A percentile compares a stretch with the other conserved stretches of the same genome.
Evolutionary conservation across 1,140 invertebrate species (phyloP).

Genomic region (Dendroctonus valens): DNA sequence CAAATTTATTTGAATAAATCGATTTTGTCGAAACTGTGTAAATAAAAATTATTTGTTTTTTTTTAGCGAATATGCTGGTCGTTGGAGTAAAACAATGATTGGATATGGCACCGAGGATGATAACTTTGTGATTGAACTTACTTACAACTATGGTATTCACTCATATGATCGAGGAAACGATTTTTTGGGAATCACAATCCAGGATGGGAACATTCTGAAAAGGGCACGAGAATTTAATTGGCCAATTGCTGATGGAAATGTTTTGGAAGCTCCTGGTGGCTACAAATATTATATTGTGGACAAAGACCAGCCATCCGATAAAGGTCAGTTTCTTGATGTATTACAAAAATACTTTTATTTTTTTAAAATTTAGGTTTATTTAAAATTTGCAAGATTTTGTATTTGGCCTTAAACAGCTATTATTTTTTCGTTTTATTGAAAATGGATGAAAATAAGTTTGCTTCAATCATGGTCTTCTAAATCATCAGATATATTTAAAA

Average conservation of each 20-base stretch:
- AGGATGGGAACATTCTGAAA: conserved; percentile 72
- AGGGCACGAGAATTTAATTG: conserved; percentile 68
- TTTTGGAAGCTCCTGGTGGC: conserved; percentile 82
- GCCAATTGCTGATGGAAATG: conserved; percentile 54
- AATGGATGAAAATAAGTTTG: too few species aligned
- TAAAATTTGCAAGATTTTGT: too few species aligned
- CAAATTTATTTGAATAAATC: too few species aligned
- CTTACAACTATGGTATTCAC: conserved; percentile 95
- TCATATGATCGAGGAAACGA: conserved; percentile 86
- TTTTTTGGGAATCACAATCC: conserved; percentile 83
- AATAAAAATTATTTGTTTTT: conserved; percentile 9
- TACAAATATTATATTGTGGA: conserved; percentile 83
- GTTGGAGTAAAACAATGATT: conserved; percentile 99
- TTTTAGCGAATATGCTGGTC: conserved; percentile 88
- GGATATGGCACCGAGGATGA: conserved; percentile 94
- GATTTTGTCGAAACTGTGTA: too few species aligned
- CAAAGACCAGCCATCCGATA: conserved; percentile 62
- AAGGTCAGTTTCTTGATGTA: conserved; percentile 53
- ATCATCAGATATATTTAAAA: too few species aligned
- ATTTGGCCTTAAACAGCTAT: too few species aligned
- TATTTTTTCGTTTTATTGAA: too few species aligned
- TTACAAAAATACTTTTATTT: too few species aligned
- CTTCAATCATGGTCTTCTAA: too few species aligned
- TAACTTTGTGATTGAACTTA: conserved; percentile 96
- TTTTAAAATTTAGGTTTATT: too few species aligned